These are phyloP conservation scores for Eilema griseolum DNA, from an alignment of 2,888 invertebrate genomes.

Conservation along the genomic window DNA sequence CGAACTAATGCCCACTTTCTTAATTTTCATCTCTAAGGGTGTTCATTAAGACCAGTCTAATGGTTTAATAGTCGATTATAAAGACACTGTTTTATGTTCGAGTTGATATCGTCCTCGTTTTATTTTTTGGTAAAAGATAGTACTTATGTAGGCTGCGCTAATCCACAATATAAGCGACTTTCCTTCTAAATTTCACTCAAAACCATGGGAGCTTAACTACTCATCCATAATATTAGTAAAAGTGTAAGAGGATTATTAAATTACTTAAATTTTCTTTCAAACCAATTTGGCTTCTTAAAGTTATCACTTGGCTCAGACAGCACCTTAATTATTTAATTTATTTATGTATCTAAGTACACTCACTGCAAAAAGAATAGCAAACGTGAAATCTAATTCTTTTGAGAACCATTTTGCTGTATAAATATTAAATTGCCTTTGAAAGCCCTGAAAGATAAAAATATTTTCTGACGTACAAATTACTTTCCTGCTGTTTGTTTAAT, in stretches of 20 bases:
- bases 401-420: conserved; percentile 5
- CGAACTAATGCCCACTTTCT: background rate
- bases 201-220: background rate
- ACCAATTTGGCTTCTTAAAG: background rate
- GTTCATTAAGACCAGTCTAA: background rate
- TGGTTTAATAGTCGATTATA: background rate
- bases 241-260: background rate
- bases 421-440: conserved; percentile 11
- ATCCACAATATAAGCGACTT: background rate
- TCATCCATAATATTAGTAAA: background rate
- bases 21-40: background rate
- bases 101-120: background rate
- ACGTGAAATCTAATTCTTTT: background rate
- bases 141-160: background rate
- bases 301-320: background rate
- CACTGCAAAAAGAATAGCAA: background rate
- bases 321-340: background rate
- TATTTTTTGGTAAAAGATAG: background rate
- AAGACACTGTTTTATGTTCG: background rate
- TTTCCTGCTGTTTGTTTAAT: background rate
- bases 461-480: background rate
- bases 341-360: background rate
- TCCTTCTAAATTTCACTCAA: background rate
- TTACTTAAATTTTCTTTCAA: background rate
- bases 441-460: background rate